Percentiles rank a stretch among this genome's conserved stretches.
phyloP scores from a whole-genome alignment of 2,888 invertebrate species.

The Lissocephala sabroskyi region DNA sequence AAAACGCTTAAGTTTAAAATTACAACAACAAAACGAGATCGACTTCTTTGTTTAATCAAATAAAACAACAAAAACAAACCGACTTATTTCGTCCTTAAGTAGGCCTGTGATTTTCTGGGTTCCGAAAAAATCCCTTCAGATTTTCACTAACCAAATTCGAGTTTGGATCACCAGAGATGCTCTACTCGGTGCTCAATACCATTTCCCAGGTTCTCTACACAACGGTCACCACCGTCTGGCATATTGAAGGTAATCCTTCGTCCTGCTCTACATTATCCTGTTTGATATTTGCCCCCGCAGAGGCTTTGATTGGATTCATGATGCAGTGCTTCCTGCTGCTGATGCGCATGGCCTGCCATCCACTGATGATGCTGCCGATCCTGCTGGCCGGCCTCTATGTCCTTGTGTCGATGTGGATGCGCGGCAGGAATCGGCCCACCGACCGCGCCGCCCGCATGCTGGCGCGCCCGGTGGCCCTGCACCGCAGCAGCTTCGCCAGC shows the following conservation, averaged over 20 bases:
- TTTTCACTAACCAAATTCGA: not conserved
- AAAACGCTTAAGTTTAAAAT: conserved; percentile 47
- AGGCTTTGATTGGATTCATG: conserved; percentile 37
- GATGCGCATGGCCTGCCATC: conserved; percentile 35
- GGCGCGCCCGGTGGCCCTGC: not conserved
- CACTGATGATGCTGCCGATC: conserved; percentile 38
- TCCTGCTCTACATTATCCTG: not conserved
- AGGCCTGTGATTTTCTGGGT: not conserved
- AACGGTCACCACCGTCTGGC: conserved; percentile 22
- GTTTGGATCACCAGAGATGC: conserved; percentile 18
- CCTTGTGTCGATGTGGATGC: no score
- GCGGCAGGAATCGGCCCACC: no score
- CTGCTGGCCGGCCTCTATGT: conserved; percentile 13
- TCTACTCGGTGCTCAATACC: conserved; percentile 33
- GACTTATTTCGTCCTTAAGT: not conserved
- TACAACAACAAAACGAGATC: conserved; percentile 25
- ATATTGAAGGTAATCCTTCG: conserved; percentile 32
- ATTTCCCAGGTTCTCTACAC: conserved; percentile 26
- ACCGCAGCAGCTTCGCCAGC: not conserved
- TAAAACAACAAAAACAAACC: conserved; percentile 19
- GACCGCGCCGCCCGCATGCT: not conserved
- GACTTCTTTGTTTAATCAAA: conserved; percentile 60
- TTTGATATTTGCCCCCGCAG: conserved; percentile 25
- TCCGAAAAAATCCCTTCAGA: not conserved
- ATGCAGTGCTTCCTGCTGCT: conserved; percentile 30